phyloP scores from a whole-genome alignment of 1,140 invertebrate genomes.

The Pemphigus obesinymphae region DNA sequence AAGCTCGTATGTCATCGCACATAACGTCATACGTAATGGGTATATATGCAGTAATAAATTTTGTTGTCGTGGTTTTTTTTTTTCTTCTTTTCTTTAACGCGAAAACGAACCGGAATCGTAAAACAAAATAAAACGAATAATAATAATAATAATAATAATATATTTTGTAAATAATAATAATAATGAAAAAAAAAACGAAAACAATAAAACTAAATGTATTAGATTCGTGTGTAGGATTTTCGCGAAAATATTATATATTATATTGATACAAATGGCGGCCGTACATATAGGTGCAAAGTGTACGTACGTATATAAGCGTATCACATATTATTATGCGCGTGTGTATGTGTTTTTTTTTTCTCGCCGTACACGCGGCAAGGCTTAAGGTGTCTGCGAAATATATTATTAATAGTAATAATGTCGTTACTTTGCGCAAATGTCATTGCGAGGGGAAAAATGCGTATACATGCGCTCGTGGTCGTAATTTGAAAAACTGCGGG shows the following conservation, averaged over 20 bases:
- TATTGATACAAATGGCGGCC: not conserved
- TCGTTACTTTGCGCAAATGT: slow-evolving; percentile 22
- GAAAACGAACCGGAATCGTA: not conserved
- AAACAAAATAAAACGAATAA: not conserved
- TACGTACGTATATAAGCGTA: not conserved
- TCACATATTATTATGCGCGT: not conserved
- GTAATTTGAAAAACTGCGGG: slow-evolving; percentile 40
- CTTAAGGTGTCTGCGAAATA: not conserved
- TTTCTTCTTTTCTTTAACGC: not conserved
- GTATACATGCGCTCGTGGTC: not conserved
- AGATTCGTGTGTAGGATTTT: not conserved
- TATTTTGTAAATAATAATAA: not conserved
- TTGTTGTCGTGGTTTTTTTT: not conserved
- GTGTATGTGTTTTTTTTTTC: slow-evolving; percentile 5
- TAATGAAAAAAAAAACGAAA: not conserved
- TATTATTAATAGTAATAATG: slow-evolving; percentile 29
- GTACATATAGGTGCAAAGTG: not conserved
- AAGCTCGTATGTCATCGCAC: slow-evolving; percentile 5
- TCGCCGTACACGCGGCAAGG: not conserved
- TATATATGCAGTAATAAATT: not conserved
- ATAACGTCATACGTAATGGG: not conserved
- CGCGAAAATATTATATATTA: not conserved
- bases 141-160: slow-evolving; percentile 1
- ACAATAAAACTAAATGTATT: not conserved
- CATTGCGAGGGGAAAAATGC: slow-evolving; percentile 5